Base-by-base conservation (phyloP, 2,797 vertebrate species). In the Jordanella pulchra region DNA sequence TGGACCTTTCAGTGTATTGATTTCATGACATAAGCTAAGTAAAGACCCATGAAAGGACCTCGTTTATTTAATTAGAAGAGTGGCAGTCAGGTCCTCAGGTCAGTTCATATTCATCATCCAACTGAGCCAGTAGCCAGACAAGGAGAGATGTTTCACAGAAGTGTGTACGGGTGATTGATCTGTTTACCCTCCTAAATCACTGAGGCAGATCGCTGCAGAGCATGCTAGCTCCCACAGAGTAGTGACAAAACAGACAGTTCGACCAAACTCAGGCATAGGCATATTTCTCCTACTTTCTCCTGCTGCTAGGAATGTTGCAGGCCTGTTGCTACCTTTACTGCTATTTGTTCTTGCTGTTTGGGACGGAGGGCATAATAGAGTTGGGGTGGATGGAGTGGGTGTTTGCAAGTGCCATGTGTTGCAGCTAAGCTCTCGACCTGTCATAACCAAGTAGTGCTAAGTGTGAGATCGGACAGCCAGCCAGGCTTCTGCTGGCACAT, bases 101-200 rank as follows among this genome's bases (percentile, higher is more conserved):
- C 61, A 47, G 74, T 86, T 88, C 73, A 76, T 79, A 89, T 89
- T 85, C 76, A 71, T 75, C 80, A 69, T 47, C 42, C 25, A 78
- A 50, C 39, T 17, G 68, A 81, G 70, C 61, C 65, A 53, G 64
- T 65, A 64, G 80, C 72, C 65, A 83, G 79, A 81, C 73, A 74
- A 78, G 79, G 25, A 80, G 64, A 83, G 60, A 74, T 79, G 71
- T 76, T 84, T 10, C 51, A 84, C 70, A 84, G 81, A 86, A 85
- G 81, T 84, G 81, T 86, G 82, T 74, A 69, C 71, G 28, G 28
- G 77, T 85, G 89, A 92, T 91, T 90, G 90, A 92, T 92, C 87
- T 92, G 89, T 93, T 93, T 90, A 90, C 83, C 55, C 80, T 79
- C 69, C 77, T 76, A 75, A 86, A 83, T 83, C 82, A 72, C 69